Base-by-base conservation (phyloP, 2,888 invertebrate species). In the Ceramica pisi region DNA sequence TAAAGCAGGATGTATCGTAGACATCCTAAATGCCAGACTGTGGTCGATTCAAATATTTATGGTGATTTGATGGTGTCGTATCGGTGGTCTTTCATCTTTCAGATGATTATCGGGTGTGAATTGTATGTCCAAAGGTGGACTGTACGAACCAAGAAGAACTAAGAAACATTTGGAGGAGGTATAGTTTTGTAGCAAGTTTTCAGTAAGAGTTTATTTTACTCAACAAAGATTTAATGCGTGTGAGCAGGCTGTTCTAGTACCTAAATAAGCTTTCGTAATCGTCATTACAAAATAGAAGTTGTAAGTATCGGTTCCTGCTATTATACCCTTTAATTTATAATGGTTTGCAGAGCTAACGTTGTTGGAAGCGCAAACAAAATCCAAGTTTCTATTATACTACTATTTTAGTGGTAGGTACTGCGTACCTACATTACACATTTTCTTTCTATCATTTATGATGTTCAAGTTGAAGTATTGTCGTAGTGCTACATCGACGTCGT, bases 91-190 rank as follows among this genome's bases (percentile, higher is more conserved):
- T 92, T 91, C 93, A 94, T 94, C 93, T 92, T 88, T 85, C 87
- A 92, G 92, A 93, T 92, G 90, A 94, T 94, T 93, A 95, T 95
- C 94, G 90, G 92, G 94, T 95, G 95, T 95, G 92, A 95, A 95
- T 94, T 93, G 94, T 89, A 88, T 86, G 87, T 85, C 82, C 90
- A 90, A 89, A 93, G 88, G 86, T 91, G 89, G 91, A 90, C 88
- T 90, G 87, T 82, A 86, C 87, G 91, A 88, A 91, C 91, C 82
- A 84, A 87, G 78, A 79, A 78, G 82, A 90, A 80, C 79, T 80
- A 82, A 70, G 80, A 90, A 90, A 88, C 67, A 61, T 51, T 71
- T 86, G 70, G 68, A 75, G 68, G 14, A 35, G 76, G 60, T 38
- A 59, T 65, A 16, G 8, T 35, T 26, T 16, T 6, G 7, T 19